Conservation (phyloP, 1,140 invertebrate genomes). For the Temnothorax longispinosus region DNA sequence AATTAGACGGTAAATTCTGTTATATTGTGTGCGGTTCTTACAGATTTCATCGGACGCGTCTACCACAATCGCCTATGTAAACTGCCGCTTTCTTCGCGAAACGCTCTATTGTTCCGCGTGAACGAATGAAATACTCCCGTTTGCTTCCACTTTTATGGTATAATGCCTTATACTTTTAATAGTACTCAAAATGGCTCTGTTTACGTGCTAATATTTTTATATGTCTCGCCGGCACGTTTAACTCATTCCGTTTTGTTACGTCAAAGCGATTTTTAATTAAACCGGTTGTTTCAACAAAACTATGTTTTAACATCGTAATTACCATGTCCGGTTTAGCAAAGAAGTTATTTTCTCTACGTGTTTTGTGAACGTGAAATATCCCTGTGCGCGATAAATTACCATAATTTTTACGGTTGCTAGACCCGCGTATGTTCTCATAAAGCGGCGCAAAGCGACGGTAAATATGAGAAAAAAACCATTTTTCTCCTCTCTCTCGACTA, state of each 20-base stretch:
- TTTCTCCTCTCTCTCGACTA: neutral
- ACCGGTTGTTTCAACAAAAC: neutral
- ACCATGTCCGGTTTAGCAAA: conserved; percentile 19
- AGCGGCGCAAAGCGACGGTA: neutral
- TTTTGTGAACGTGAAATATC: neutral
- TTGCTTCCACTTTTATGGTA: neutral
- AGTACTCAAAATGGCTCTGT: neutral
- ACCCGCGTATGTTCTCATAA: conserved; percentile 13
- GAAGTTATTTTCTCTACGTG: neutral
- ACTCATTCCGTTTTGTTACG: neutral
- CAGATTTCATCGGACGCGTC: neutral
- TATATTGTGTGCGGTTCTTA: conserved; percentile 19
- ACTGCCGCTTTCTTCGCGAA: neutral
- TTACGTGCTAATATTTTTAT: neutral
- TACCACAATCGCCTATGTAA: conserved; percentile 9
- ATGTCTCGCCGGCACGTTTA: neutral
- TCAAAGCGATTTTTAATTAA: conserved; percentile 27
- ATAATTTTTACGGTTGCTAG: conserved; percentile 1
- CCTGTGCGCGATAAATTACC: conserved; percentile 1
- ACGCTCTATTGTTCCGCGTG: neutral
- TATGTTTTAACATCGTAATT: conserved; percentile 15
- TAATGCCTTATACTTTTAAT: neutral
- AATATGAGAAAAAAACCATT: neutral
- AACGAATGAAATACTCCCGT: neutral
- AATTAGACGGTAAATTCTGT: conserved; percentile 63